Conservation (phyloP, 2,797 vertebrate genomes). For the Pangasius macronema region DNA sequence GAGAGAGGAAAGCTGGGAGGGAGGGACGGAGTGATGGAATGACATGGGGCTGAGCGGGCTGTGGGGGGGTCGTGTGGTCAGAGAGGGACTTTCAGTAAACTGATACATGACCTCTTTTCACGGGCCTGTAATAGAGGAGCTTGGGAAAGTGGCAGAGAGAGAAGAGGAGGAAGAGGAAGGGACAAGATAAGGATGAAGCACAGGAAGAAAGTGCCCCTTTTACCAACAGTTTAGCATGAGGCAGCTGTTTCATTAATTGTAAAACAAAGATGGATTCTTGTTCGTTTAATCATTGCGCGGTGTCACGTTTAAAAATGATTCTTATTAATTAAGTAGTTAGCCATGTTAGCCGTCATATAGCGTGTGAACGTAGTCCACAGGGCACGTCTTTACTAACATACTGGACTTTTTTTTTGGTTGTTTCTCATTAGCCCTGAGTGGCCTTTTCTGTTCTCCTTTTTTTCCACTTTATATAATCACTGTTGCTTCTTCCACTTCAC, state of each 20-base stretch:
- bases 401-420: neutral
- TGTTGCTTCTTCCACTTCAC: slow-evolving; percentile 57
- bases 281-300: neutral
- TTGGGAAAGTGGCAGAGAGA: slow-evolving; percentile 59
- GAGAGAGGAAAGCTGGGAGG: slow-evolving; percentile 39
- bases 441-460: slow-evolving; percentile 26
- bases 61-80: slow-evolving; percentile 60
- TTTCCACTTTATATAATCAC: slow-evolving; percentile 17
- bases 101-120: slow-evolving; percentile 62
- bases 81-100: slow-evolving; percentile 59
- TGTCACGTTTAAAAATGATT: neutral
- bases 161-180: slow-evolving; percentile 35
- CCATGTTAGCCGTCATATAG: neutral
- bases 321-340: neutral
- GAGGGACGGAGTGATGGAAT: slow-evolving; percentile 53
- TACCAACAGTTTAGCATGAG: slow-evolving; percentile 12
- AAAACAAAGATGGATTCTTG: neutral
- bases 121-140: slow-evolving; percentile 61
- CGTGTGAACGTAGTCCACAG: neutral
- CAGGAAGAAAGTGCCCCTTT: slow-evolving; percentile 33
- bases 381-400: neutral
- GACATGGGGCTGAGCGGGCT: slow-evolving; percentile 53
- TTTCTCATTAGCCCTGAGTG: neutral
- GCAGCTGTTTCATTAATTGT: neutral
- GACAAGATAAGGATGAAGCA: slow-evolving; percentile 51